These are phyloP conservation scores for Eutolmus rufibarbis DNA, from an alignment of 2,888 invertebrate species.

Conservation along the genomic window DNA sequence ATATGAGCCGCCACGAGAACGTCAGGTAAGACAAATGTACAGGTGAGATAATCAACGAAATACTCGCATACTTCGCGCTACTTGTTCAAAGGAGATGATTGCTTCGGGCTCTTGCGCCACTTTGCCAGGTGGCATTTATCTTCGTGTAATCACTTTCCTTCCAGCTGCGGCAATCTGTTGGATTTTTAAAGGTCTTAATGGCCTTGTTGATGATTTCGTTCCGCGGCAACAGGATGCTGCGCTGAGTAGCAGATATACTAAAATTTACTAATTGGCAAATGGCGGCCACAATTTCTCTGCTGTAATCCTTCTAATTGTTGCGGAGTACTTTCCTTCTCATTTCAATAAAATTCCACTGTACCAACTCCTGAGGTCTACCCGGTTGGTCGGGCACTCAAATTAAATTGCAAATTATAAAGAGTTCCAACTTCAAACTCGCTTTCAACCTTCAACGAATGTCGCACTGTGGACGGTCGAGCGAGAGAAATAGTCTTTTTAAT, in stretches of 20 bases:
- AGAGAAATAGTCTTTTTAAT: too few species aligned
- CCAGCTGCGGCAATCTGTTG: background rate
- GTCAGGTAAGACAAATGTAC: constrained; percentile 74
- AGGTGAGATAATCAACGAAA: constrained; percentile 25
- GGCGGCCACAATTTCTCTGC: background rate
- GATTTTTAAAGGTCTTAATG: background rate
- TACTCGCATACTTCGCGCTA: background rate
- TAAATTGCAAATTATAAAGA: background rate
- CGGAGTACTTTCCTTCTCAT: background rate
- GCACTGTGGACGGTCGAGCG: too few species aligned
- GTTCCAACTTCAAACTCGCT: background rate
- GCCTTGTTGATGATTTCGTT: background rate
- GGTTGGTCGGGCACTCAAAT: background rate
- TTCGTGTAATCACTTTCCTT: background rate
- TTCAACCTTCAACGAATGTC: background rate
- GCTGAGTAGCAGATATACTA: background rate
- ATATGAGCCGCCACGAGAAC: constrained; percentile 96
- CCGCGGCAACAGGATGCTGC: background rate
- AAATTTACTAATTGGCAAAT: background rate
- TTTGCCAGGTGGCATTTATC: background rate
- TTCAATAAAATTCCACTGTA: background rate
- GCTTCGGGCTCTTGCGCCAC: background rate
- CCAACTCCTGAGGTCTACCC: background rate
- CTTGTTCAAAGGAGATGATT: background rate
- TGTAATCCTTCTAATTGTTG: background rate